Evolutionary conservation across 1,140 invertebrate genomes (phyloP).

Genomic region (Apolygus lucorum): DNA sequence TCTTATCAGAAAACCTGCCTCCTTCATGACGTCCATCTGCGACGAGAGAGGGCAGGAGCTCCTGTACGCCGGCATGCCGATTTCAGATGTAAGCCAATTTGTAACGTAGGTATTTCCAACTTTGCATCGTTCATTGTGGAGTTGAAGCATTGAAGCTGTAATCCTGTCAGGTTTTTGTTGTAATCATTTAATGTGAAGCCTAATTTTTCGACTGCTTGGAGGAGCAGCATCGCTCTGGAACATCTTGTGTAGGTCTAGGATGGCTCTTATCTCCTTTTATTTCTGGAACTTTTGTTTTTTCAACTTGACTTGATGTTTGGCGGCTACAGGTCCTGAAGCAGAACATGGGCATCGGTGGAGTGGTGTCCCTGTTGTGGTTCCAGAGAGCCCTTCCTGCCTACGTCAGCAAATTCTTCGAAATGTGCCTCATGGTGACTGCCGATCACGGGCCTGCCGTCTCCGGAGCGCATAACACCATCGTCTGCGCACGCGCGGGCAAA

Average conservation of each 20-base stretch:
- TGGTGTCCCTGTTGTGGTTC: slow-evolving; percentile 96
- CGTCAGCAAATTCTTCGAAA: slow-evolving; percentile 97
- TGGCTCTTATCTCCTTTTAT: too few species aligned
- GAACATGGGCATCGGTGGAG: slow-evolving; percentile 92
- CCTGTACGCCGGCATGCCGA: slow-evolving; percentile 96
- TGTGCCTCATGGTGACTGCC: slow-evolving; percentile 98
- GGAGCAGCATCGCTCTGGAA: too few species aligned
- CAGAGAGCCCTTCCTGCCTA: slow-evolving; percentile 88
- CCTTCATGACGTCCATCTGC: slow-evolving; percentile 98
- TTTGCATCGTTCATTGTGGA: slow-evolving; percentile 2
- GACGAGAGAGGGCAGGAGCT: slow-evolving; percentile 98
- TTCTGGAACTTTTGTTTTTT: too few species aligned
- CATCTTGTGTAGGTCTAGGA: too few species aligned
- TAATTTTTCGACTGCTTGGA: too few species aligned
- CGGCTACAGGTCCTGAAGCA: slow-evolving; percentile 62
- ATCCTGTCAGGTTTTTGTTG: too few species aligned
- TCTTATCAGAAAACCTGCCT: slow-evolving; percentile 95
- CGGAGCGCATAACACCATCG: slow-evolving; percentile 98
- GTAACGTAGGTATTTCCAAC: too few species aligned
- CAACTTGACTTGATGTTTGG: too few species aligned
- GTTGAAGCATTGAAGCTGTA: background rate
- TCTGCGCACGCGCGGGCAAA: slow-evolving; percentile 96
- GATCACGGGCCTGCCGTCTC: slow-evolving; percentile 99
- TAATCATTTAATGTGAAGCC: too few species aligned
- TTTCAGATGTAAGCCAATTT: slow-evolving; percentile 80